Evolutionary conservation across 2,113 vertebrate genomes (phyloP), one percentile per base, ranked within the genome.

Genomic region (Menura novaehollandiae): DNA sequence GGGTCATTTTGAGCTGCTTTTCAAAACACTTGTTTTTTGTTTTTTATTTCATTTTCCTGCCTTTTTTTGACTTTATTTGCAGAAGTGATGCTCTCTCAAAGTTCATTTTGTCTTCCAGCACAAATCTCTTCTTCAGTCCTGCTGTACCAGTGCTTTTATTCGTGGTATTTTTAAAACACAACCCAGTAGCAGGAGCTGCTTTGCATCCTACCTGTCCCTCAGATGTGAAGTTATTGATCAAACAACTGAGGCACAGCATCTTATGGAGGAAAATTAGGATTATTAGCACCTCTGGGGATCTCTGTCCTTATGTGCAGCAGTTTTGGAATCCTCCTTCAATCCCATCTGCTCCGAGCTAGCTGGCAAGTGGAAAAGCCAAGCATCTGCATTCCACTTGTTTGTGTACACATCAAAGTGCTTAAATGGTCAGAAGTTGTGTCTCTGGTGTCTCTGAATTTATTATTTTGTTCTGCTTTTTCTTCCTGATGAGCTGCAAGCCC

Each of bases 381-480:
- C 95, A 96, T 96, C 95, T 96, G 93, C 88, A 19, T 9, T 88
- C 85, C 93, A 94, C 91, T 96, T 93, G 93, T 83, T 77, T 93
- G 95, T 67, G 79, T 33, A 39, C 92, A 91, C 75, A 88, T 93
- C 92, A 96, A 95, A 97, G 94, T 41, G 13, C 69, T 93, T 46
- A 28, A 67, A 8, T 0, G 60, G 88, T 26, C 92, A 88, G 47
- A n/a, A 91, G 15, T 52, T 75, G 49, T 62, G 77, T 72, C 95
- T 88, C 92, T 84, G 64, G 19, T 9, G 64, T 2, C 59, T 74
- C 88, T 7, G 3, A 83, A 84, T 71, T 95, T 90, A 67, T 93
- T 66, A 22, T 69, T 96, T 88, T 62, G 37, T 91, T 86, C 95
- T 93, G 85, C 64, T 52, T 92, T 85, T 88, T 52, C 52, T 89